Evolutionary conservation across 2,797 vertebrate genomes (phyloP), one percentile per base, ranked within the genome.

Genomic region (Mareca strepera): DNA sequence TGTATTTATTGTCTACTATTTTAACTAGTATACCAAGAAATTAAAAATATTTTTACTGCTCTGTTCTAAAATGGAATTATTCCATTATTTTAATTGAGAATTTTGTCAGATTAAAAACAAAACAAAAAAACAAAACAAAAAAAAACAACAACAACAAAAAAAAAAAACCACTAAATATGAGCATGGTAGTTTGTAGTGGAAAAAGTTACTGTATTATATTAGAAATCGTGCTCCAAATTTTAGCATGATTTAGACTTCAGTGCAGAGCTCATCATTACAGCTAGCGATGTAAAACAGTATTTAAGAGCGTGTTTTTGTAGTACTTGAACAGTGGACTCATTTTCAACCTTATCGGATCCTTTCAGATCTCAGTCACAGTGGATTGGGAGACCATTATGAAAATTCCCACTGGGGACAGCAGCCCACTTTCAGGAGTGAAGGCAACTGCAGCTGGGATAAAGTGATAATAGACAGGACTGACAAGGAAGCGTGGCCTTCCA

Each of bases 351-450:
- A 41, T 97, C 96, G 96, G 21, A 55, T 98, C 92, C 96, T 90
- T 98, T 97, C 97, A 99, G 99, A 99, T 98, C 98, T 98, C 95
- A 95, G 98, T 97, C 98, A 98, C 97, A 98, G 98, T 97, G 98
- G 98, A 97, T 97, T 98, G 97, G 98, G 98, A 98, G 98, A 98
- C 97, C 98, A 99, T 97, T 98, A 99, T 99, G 99, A 99, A 95
- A 99, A 98, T 97, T 98, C 98, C 97, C 98, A 98, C 96, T 99
- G 98, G 99, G 98, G 98, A 97, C 96, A 98, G 98, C 98, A 98
- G 98, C 97, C 98, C 97, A 96, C 98, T 93, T 98, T 97, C 97
- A 95, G 98, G 96, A 98, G 97, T 96, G 97, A 98, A 96, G 97
- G 98, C 98, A 97, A 93, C 98, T 98, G 98, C 98, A 98, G 97